Base-by-base conservation (phyloP, 2,888 invertebrate species). In the Apodemia zela region DNA sequence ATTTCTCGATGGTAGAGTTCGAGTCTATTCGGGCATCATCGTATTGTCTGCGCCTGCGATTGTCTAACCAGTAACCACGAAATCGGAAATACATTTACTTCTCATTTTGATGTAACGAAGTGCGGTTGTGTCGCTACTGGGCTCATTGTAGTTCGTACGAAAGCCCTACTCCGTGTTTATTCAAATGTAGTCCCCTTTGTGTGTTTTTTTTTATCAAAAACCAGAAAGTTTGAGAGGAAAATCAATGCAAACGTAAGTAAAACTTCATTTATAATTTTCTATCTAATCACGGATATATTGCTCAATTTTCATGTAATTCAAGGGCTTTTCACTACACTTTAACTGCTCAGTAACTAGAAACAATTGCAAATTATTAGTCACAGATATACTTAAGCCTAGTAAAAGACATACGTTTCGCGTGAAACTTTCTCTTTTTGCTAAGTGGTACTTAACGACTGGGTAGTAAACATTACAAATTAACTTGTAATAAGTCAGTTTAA, bases 101-200 rank as follows among this genome's bases (percentile, higher is more conserved):
- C 86, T 85, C 75, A 81, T 76, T 77, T 87, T 74, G 81, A 89
- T 89, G 90, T 89, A 84, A 89, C 76, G 71, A 76, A 77, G 89
- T 78, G 82, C 77, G 82, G 89, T 87, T 82, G 90, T 85, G 86
- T 90, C 66, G 75, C 79, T 81, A 75, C 77, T 79, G 89, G 88
- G 87, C 88, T 89, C 87, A 89, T 90, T 91, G 87, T 89, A 90
- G 89, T 88, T 89, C 87, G 81, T 76, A 78, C 80, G 85, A 89
- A 90, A 89, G 88, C 87, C 89, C 90, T 83, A 75, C 78, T 75
- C 67, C 82, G 87, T 91, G 86, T 79, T 83, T 79, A 79, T 89
- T 92, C 92, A 89, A 91, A 92, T 92, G 92, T 92, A 92, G 92
- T 90, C 92, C 81, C 80, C 75, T 87, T 85, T 74, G 87, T 83